Evolutionary conservation across 2,888 invertebrate genomes (phyloP).

Genomic region (Lucinisca nassula): DNA sequence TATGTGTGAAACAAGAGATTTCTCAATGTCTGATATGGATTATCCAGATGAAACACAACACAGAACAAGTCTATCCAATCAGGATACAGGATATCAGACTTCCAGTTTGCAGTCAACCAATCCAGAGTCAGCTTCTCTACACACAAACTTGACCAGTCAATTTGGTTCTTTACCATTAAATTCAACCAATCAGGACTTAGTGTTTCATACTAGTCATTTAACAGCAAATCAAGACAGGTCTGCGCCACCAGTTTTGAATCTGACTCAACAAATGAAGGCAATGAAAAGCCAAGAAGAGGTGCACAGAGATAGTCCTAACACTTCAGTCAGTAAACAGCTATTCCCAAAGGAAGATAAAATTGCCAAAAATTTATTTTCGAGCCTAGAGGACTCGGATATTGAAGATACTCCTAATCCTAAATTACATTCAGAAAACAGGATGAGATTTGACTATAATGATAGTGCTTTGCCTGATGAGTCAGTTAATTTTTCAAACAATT

Average conservation of each 20-base stretch:
- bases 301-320: constrained; percentile 7
- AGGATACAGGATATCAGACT: constrained; percentile 86
- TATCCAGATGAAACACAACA: constrained; percentile 70
- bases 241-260: constrained; percentile 52
- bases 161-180: constrained; percentile 77
- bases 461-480: constrained; percentile 67
- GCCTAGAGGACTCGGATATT: constrained; percentile 49
- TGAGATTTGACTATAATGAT: constrained; percentile 51
- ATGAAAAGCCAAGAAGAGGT: constrained; percentile 38
- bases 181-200: constrained; percentile 67
- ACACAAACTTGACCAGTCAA: constrained; percentile 79
- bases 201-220: constrained; percentile 37
- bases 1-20: constrained; percentile 71
- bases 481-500: constrained; percentile 5
- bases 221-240: constrained; percentile 42
- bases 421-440: neutral
- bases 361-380: constrained; percentile 33
- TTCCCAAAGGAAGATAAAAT: constrained; percentile 57
- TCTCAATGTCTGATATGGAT: constrained; percentile 71
- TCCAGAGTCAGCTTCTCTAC: constrained; percentile 76
- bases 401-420: constrained; percentile 50
- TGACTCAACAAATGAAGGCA: constrained; percentile 49
- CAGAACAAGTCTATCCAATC: constrained; percentile 76
- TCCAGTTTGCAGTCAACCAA: constrained; percentile 83
- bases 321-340: constrained; percentile 32